Conservation (phyloP, 2,888 invertebrate genomes). For the Polymixis flavicincta region DNA sequence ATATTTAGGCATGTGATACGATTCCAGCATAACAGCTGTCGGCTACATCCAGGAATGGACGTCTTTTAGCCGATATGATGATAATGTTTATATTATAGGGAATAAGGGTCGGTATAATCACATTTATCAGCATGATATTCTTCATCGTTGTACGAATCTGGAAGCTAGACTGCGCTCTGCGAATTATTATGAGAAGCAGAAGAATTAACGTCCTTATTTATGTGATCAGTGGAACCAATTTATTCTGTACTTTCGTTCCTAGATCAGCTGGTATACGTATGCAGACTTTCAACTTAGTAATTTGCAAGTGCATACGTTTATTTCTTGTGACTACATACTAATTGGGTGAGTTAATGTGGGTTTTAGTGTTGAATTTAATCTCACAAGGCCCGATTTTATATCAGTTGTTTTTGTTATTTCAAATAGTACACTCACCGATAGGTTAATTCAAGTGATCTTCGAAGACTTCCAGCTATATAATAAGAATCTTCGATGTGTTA, state of each 20-base stretch:
- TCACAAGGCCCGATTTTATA: too few species aligned
- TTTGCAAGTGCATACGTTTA: slow-evolving; percentile 41
- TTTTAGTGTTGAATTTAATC: background rate
- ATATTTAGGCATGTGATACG: too few species aligned
- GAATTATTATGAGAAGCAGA: background rate
- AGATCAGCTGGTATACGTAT: slow-evolving; percentile 24
- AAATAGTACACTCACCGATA: too few species aligned
- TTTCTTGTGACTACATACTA: slow-evolving; percentile 2
- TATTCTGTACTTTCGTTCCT: slow-evolving; percentile 43
- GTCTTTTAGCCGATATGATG: background rate
- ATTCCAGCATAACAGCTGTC: too few species aligned
- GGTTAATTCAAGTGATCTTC: too few species aligned
- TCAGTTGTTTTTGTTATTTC: too few species aligned
- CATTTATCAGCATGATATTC: too few species aligned
- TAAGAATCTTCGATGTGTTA: too few species aligned
- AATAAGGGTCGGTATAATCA: too few species aligned
- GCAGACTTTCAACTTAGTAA: slow-evolving; percentile 21
- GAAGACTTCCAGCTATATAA: too few species aligned
- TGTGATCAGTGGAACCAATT: slow-evolving; percentile 20
- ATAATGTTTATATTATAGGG: too few species aligned
- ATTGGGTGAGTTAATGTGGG: slow-evolving; percentile 12
- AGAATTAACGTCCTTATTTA: background rate
- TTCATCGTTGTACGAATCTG: background rate
- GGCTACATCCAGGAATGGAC: background rate
- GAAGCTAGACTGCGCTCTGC: background rate